Evolutionary conservation across 2,888 invertebrate species (phyloP).

Genomic region (Acleris emargana): DNA sequence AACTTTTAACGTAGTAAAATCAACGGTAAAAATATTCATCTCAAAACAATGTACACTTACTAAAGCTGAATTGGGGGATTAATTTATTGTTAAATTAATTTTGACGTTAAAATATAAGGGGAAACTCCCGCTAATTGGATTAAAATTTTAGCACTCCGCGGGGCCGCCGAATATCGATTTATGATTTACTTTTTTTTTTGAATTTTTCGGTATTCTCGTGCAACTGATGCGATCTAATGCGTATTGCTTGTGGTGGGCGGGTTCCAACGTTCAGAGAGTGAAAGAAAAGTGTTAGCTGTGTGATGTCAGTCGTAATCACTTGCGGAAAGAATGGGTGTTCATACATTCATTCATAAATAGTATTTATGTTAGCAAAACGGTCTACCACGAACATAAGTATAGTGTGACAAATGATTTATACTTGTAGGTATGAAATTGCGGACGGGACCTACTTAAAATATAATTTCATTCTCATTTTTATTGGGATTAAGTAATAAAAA

Average conservation of each 20-base stretch:
- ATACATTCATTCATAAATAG: too few species aligned
- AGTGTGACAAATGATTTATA: too few species aligned
- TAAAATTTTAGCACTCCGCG: conserved; percentile 71
- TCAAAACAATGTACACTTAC: conserved; percentile 41
- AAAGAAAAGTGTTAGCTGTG: too few species aligned
- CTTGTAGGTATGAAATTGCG: too few species aligned
- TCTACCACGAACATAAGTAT: too few species aligned
- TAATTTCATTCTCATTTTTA: too few species aligned
- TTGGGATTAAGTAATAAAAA: too few species aligned
- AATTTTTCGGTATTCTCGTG: conserved; percentile 3
- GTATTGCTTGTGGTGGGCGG: neutral
- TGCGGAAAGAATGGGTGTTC: too few species aligned
- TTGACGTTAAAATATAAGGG: conserved; percentile 67
- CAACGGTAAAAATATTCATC: conserved; percentile 14
- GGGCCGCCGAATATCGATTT: conserved; percentile 61
- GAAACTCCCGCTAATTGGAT: conserved; percentile 69
- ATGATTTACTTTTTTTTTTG: conserved; percentile 48
- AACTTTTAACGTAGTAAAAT: conserved; percentile 8
- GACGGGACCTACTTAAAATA: too few species aligned
- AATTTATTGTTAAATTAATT: conserved; percentile 69
- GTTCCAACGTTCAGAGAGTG: neutral
- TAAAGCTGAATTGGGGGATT: conserved; percentile 48
- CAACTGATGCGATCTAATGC: neutral
- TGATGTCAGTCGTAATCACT: too few species aligned
- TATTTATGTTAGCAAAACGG: too few species aligned